Evolutionary conservation across 2,888 invertebrate species (phyloP).

Genomic region (Torymus tubicola): DNA sequence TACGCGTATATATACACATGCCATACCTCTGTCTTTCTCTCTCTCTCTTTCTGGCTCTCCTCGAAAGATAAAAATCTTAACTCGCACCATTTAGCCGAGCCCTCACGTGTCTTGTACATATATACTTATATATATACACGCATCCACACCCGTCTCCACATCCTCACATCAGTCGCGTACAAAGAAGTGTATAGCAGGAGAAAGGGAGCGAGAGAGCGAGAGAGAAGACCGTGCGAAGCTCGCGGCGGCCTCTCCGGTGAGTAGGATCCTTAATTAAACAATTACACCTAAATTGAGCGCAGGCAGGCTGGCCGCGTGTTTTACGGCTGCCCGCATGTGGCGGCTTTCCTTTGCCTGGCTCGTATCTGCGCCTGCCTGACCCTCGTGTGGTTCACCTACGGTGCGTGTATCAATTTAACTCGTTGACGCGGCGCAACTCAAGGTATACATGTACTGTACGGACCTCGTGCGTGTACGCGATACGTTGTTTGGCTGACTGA

Average conservation of each 20-base stretch:
- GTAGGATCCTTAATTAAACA: conserved; percentile 71
- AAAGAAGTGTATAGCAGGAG: not conserved
- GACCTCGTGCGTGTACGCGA: too few species aligned
- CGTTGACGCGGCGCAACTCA: not conserved
- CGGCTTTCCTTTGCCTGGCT: conserved; percentile 49
- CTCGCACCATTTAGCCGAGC: conserved; percentile 34
- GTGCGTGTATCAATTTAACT: not conserved
- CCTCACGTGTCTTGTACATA: conserved; percentile 4
- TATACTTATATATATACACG: not conserved
- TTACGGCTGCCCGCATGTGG: conserved; percentile 25
- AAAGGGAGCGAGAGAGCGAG: conserved; percentile 5
- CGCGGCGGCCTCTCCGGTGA: conserved; percentile 59
- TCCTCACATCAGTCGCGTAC: not conserved
- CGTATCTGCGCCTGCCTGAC: conserved; percentile 41
- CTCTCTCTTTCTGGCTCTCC: not conserved
- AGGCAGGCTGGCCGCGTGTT: conserved; percentile 48
- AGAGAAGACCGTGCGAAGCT: conserved; percentile 55
- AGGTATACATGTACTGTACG: too few species aligned
- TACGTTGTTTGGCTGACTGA: too few species aligned
- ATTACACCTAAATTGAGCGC: conserved; percentile 72
- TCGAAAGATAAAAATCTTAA: conserved; percentile 54
- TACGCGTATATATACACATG: not conserved
- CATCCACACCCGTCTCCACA: too few species aligned
- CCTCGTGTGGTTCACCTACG: not conserved
- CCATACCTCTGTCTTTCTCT: conserved; percentile 2